phyloP scores from a whole-genome alignment of 2,797 vertebrate species.

The Novumbra hubbsi region DNA sequence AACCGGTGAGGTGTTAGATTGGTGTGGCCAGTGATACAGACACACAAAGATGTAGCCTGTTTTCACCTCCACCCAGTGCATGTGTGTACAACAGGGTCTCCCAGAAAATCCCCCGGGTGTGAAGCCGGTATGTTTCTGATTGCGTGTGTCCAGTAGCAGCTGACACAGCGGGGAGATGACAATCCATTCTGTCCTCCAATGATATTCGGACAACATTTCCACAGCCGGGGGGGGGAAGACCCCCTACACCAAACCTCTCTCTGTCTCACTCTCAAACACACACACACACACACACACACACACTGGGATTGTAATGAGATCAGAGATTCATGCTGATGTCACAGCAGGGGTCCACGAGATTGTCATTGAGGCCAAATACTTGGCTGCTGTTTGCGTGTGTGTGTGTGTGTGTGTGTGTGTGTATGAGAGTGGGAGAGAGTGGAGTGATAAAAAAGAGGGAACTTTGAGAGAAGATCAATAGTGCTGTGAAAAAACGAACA shows the following conservation, averaged over 20 bases:
- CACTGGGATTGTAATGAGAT: conserved; percentile 54
- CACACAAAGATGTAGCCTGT: conserved; percentile 4
- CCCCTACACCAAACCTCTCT: conserved; percentile 34
- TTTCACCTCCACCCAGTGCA: conserved; percentile 8
- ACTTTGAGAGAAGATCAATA: neutral
- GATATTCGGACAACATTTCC: conserved; percentile 41
- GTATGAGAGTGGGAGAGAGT: neutral
- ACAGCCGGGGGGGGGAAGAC: conserved; percentile 39
- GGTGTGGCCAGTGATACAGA: conserved; percentile 22
- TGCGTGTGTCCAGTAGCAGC: conserved; percentile 25
- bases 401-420: neutral
- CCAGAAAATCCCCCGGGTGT: too few species aligned
- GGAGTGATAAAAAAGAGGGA: neutral
- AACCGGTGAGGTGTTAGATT: conserved; percentile 46
- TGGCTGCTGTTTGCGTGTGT: conserved; percentile 34
- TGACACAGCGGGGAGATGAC: conserved; percentile 45
- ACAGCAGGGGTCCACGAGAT: conserved; percentile 39
- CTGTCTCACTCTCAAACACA: conserved; percentile 4
- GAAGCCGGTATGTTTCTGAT: conserved; percentile 34
- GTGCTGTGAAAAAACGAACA: neutral
- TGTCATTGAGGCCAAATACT: conserved; percentile 43
- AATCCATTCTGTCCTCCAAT: conserved; percentile 57
- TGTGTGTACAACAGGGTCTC: neutral
- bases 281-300: conserved; percentile 29
- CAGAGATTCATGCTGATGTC: conserved; percentile 49